Conservation (phyloP, 2,797 vertebrate species). For the Melanotaenia pygmaea region DNA sequence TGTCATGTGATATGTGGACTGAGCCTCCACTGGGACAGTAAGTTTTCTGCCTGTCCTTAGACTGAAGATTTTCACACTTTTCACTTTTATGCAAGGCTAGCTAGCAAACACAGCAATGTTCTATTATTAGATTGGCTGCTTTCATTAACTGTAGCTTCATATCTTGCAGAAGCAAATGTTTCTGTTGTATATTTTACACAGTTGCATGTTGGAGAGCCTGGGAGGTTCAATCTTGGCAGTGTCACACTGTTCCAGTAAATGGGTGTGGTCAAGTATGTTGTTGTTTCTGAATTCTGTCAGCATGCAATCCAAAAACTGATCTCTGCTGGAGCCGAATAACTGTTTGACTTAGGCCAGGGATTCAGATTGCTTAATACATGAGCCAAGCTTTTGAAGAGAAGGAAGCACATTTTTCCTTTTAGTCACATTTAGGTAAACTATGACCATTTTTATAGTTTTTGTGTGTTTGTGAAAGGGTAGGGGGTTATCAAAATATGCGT, state of each 20-base stretch:
- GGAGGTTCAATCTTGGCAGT: slow-evolving; percentile 64
- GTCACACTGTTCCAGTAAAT: slow-evolving; percentile 62
- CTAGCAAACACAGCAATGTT: slow-evolving; percentile 11
- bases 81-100: slow-evolving; percentile 1
- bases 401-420: slow-evolving; percentile 10
- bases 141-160: not conserved
- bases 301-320: slow-evolving; percentile 40
- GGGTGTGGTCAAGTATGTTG: slow-evolving; percentile 73
- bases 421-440: not conserved
- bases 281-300: slow-evolving; percentile 59
- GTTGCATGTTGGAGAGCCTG: slow-evolving; percentile 48
- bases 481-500: slow-evolving; percentile 46
- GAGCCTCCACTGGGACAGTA: slow-evolving; percentile 7
- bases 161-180: slow-evolving; percentile 16
- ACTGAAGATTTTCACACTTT: slow-evolving; percentile 15
- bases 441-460: slow-evolving; percentile 20
- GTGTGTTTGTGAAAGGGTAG: not conserved
- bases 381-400: slow-evolving; percentile 6
- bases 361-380: slow-evolving; percentile 14
- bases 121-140: slow-evolving; percentile 1
- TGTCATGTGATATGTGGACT: slow-evolving; percentile 27
- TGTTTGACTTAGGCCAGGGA: slow-evolving; percentile 19
- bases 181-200: slow-evolving; percentile 35
- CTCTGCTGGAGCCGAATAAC: slow-evolving; percentile 40
- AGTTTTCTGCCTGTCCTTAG: slow-evolving; percentile 16